A percentile compares a stretch with the other conserved stretches of the same genome.
phyloP scores from a whole-genome alignment of 1,140 invertebrate genomes.

The Amyelois transitella region DNA sequence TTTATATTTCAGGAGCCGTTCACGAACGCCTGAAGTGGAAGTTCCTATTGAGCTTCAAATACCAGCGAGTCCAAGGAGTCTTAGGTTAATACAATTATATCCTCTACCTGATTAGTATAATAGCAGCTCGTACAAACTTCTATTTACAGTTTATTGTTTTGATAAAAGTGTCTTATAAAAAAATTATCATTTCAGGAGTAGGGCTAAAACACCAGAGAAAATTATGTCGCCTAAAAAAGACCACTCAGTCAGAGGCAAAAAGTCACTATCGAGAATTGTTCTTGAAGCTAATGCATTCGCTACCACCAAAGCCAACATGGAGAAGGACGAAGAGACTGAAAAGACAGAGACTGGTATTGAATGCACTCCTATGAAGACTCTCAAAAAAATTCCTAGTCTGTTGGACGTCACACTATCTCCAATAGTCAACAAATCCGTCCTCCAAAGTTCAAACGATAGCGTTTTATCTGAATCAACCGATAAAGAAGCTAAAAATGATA shows the following conservation, averaged over 20 bases:
- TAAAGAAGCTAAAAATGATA: slow-evolving; percentile 26
- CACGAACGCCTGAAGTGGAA: slow-evolving; percentile 48
- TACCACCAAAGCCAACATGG: slow-evolving; percentile 29
- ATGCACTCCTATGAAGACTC: slow-evolving; percentile 56
- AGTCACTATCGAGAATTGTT: slow-evolving; percentile 56
- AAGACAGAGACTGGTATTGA: slow-evolving; percentile 32
- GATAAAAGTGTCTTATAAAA: background rate
- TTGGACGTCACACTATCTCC: slow-evolving; percentile 60
- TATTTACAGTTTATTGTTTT: background rate
- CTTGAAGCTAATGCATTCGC: slow-evolving; percentile 61
- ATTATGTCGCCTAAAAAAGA: slow-evolving; percentile 50
- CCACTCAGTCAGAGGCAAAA: slow-evolving; percentile 32
- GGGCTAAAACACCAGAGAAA: slow-evolving; percentile 64
- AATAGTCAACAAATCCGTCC: slow-evolving; percentile 56
- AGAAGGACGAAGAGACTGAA: slow-evolving; percentile 15
- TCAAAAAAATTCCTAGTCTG: slow-evolving; percentile 34
- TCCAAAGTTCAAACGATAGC: slow-evolving; percentile 51
- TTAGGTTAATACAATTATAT: slow-evolving; percentile 49
- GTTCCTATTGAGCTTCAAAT: slow-evolving; percentile 21
- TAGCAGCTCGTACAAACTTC: too few species aligned
- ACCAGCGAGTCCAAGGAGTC: slow-evolving; percentile 31
- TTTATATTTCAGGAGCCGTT: slow-evolving; percentile 34
- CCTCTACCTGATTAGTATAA: too few species aligned
- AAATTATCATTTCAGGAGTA: slow-evolving; percentile 32
- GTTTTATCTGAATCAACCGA: slow-evolving; percentile 29